Conservation (phyloP, 2,888 invertebrate species). For the Ochlodes sylvanus region DNA sequence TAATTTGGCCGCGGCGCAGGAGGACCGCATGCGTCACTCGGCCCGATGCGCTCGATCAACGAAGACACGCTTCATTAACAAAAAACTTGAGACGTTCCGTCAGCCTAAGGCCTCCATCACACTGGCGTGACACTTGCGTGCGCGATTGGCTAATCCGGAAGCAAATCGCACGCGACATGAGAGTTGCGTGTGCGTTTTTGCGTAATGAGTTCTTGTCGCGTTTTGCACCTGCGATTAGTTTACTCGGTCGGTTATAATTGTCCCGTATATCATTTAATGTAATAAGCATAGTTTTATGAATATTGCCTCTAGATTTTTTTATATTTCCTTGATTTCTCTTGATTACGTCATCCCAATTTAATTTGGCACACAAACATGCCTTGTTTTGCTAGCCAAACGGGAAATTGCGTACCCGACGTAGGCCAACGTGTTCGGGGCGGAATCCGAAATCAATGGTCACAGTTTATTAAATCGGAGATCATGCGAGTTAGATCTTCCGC, state of each 20-base stretch:
- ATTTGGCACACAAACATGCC: not conserved
- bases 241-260: no score
- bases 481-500: constrained; percentile 52
- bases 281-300: not conserved
- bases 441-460: constrained; percentile 10
- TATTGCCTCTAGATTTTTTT: not conserved
- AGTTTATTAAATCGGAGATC: constrained; percentile 28
- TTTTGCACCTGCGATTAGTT: no score
- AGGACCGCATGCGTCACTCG: constrained; percentile 71
- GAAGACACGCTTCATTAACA: constrained; percentile 16
- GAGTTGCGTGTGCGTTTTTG: no score
- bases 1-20: constrained; percentile 74
- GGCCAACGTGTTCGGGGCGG: not conserved
- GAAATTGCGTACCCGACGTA: not conserved
- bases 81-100: constrained; percentile 19
- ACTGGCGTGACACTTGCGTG: not conserved
- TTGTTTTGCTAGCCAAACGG: not conserved
- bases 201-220: no score
- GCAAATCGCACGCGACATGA: not conserved
- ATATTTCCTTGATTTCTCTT: not conserved
- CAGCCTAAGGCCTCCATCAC: not conserved
- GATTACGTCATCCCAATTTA: not conserved
- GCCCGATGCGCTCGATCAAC: constrained; percentile 69
- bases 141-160: not conserved
- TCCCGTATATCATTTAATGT: no score